phyloP scores from a whole-genome alignment of 2,888 invertebrate species.

The Megaustenia siamemsis region DNA sequence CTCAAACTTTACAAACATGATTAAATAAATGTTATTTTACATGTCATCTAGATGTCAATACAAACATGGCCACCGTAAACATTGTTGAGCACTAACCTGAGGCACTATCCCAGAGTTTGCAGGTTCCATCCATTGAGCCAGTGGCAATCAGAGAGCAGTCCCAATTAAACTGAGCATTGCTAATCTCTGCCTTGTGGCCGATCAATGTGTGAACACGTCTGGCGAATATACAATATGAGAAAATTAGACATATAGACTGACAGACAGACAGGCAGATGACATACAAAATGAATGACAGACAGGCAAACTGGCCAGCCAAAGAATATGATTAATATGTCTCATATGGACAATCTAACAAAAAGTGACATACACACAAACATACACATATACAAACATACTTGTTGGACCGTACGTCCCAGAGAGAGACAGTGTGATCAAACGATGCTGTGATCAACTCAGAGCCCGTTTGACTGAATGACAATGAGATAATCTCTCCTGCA shows the following conservation, averaged over 20 bases:
- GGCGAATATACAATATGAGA: no score
- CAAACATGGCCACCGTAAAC: not conserved
- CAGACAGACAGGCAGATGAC: no score
- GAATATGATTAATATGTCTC: no score
- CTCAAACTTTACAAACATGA: no score
- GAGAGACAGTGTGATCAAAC: constrained; percentile 87
- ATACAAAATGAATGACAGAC: no score
- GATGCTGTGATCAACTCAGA: constrained; percentile 88
- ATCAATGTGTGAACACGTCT: constrained; percentile 79
- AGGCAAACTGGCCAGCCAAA: no score
- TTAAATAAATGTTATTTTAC: not conserved
- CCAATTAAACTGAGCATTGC: constrained; percentile 80
- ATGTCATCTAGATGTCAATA: no score
- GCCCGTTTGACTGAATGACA: constrained; percentile 87
- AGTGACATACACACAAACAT: not conserved
- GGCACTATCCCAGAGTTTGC: constrained; percentile 79
- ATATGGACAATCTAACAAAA: no score
- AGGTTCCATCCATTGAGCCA: constrained; percentile 80
- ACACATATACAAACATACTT: constrained; percentile 69
- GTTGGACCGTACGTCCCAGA: constrained; percentile 87
- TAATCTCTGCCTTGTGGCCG: constrained; percentile 80
- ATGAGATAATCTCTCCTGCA: constrained; percentile 87
- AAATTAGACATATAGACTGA: no score
- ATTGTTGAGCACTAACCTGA: constrained; percentile 67
- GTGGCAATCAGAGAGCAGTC: constrained; percentile 80